Base-by-base conservation (phyloP, 2,113 vertebrate genomes). In the Gulo gulo region DNA sequence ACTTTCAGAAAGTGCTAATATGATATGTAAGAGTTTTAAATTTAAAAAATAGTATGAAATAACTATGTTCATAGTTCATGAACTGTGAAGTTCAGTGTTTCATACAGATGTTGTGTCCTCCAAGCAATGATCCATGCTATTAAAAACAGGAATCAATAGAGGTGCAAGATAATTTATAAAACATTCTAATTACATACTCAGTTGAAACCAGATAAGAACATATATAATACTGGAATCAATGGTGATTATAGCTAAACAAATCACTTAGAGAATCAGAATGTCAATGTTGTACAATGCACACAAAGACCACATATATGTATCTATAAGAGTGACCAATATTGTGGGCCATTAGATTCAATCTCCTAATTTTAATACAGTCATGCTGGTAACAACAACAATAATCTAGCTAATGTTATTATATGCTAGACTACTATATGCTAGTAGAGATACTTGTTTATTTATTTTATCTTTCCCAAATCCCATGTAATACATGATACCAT, bases 121-220 rank as follows among this genome's bases (percentile, higher is more conserved):
- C 24, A 83, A 92, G 97, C 45, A 79, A 34, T 83, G 65, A 92
- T 65, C 36, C 21, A 96, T 80, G n/a, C 34, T 65, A 93, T 86
- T 82, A 86, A 79, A 87, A 88, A 82, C 4, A 86, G 26, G 94
- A 93, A 79, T 79, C 47, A 83, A 31, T 90, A 86, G 59, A 42
- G 23, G 45, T 26, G 47, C 55, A 21, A 84, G 39, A 67, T 87
- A 88, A 78, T 52, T 90, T 76, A 92, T 36, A 83, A 80, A 76
- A 39, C 6, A 86, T 45, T 93, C 78, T 74, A 73, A 69, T 80
- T 63, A 71, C 59, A 92, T 18, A 13, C 31, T 92, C 79, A 90
- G 4, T 91, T 95, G 76, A 93, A 96, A 90, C 31, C 52, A 90
- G n/a, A 34, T 21, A 39, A 93, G 16, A 94, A 83, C 59, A 95